Conservation (phyloP, 2,888 invertebrate species). For the Drosophila macrospina region DNA sequence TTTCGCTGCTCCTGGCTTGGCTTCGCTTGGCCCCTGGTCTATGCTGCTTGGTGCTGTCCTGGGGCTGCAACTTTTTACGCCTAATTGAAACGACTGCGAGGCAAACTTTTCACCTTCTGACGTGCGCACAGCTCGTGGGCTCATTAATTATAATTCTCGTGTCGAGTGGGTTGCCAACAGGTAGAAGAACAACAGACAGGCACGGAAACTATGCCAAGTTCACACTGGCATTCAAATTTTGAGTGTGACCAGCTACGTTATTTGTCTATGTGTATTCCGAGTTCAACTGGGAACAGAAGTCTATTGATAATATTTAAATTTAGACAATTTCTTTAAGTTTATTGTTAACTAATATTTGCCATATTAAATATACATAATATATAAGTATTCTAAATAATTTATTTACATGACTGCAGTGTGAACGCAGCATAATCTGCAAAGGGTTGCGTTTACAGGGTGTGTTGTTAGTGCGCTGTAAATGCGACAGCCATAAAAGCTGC, state of each 20-base stretch:
- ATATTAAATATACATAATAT: too few relatives aligned
- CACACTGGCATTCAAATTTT: conserved; percentile 3
- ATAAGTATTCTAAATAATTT: too few relatives aligned
- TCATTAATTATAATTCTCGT: conserved; percentile 75
- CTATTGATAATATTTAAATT: too few relatives aligned
- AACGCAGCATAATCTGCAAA: conserved; percentile 29
- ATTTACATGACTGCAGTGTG: neutral
- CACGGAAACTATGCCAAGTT: conserved; percentile 11
- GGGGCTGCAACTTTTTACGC: conserved; percentile 69
- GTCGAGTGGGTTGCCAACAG: conserved; percentile 70
- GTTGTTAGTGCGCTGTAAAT: conserved; percentile 29
- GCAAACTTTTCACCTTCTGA: conserved; percentile 74
- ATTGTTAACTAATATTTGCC: too few relatives aligned
- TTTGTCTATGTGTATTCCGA: too few relatives aligned
- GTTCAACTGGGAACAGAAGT: too few relatives aligned
- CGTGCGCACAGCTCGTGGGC: conserved; percentile 64
- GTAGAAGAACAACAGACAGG: conserved; percentile 46
- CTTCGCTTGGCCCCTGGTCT: conserved; percentile 19
- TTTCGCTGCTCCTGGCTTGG: conserved; percentile 7
- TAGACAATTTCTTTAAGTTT: too few relatives aligned
- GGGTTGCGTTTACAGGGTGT: conserved; percentile 62
- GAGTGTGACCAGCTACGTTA: neutral
- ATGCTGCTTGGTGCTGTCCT: too few relatives aligned
- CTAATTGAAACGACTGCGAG: conserved; percentile 70
- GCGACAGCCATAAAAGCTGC: conserved; percentile 50